Percentiles rank a stretch among this genome's conserved stretches.
These are phyloP conservation scores for Rhopalosiphum maidis DNA, from an alignment of 1,140 invertebrate species.

Conservation along the genomic window DNA sequence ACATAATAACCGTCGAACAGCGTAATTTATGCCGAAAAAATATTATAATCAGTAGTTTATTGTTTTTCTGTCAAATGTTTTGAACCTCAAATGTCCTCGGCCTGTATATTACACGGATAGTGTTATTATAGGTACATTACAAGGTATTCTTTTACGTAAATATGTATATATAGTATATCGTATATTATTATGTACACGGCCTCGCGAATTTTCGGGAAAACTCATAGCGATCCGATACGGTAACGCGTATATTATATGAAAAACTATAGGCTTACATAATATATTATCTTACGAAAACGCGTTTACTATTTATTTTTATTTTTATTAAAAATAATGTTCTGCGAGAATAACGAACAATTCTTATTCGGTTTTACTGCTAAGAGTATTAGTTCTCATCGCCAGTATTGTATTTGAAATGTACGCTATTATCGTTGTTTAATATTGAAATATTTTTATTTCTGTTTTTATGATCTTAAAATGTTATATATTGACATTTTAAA, in stretches of 20 bases:
- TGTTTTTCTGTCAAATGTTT: background rate
- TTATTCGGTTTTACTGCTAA: background rate
- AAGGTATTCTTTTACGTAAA: background rate
- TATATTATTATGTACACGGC: background rate
- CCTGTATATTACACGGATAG: background rate
- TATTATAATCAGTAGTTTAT: constrained; percentile 9
- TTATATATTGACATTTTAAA: background rate
- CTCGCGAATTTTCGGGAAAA: background rate
- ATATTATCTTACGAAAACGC: background rate
- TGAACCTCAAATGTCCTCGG: background rate
- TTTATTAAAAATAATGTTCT: background rate
- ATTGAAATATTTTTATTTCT: background rate
- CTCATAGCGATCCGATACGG: background rate
- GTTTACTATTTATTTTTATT: background rate
- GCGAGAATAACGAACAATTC: background rate
- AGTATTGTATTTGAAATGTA: background rate
- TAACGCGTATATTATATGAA: background rate
- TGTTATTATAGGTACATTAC: background rate
- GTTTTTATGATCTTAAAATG: background rate
- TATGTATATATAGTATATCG: background rate
- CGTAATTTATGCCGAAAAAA: background rate
- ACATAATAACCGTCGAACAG: background rate
- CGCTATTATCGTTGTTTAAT: background rate
- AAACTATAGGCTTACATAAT: background rate
- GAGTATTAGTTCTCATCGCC: background rate